Conservation (phyloP, 2,888 invertebrate genomes). For the Dendrolimus houi region DNA sequence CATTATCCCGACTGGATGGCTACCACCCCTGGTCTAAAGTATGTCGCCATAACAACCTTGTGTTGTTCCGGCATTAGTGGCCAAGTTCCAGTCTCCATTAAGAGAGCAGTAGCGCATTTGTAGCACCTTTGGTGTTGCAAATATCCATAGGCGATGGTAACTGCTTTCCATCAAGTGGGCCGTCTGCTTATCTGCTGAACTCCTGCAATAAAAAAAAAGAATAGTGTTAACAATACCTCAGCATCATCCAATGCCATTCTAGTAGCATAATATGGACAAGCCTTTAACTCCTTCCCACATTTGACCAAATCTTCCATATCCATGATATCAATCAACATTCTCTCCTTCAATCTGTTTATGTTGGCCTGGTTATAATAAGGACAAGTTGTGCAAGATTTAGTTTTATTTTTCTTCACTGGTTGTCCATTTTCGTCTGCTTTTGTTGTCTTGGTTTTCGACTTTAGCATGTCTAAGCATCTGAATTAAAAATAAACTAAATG, state of each 20-base stretch:
- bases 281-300: slow-evolving; percentile 80
- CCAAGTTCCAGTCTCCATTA: no score
- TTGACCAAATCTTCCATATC: slow-evolving; percentile 92
- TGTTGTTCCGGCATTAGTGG: no score
- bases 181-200: no score
- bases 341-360: slow-evolving; percentile 80
- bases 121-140: no score
- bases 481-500: slow-evolving; percentile 7
- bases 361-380: slow-evolving; percentile 79
- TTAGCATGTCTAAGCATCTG: slow-evolving; percentile 88
- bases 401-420: slow-evolving; percentile 78
- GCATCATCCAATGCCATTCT: slow-evolving; percentile 89
- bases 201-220: no score
- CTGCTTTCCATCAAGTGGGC: no score
- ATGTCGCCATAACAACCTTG: no score
- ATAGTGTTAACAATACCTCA: slow-evolving; percentile 65
- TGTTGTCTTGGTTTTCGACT: slow-evolving; percentile 75
- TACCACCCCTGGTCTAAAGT: no score
- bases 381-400: slow-evolving; percentile 76
- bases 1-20: no score
- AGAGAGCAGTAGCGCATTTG: no score
- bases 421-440: slow-evolving; percentile 77
- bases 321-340: slow-evolving; percentile 80
- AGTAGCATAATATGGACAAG: slow-evolving; percentile 96
- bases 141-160: no score